phyloP scores from a whole-genome alignment of 2,888 invertebrate species.

The Monopis laevigella region DNA sequence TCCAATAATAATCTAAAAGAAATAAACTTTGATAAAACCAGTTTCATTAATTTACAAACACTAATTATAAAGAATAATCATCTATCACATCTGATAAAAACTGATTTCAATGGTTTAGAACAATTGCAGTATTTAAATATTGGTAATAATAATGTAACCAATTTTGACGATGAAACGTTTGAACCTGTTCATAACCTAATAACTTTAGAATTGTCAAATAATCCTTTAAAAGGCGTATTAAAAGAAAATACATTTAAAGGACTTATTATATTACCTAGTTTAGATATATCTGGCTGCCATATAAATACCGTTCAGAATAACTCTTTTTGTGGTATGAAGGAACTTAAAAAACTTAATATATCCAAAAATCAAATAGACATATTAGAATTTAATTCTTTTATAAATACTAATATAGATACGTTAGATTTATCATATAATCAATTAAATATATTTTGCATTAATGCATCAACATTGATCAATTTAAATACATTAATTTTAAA shows the following conservation, averaged over 20 bases:
- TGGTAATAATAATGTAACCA: conserved; percentile 35
- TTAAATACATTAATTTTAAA: conserved; percentile 30
- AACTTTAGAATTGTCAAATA: conserved; percentile 35
- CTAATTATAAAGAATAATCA: conserved; percentile 32
- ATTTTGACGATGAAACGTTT: conserved; percentile 32
- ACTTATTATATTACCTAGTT: conserved; percentile 30
- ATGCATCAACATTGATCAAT: conserved; percentile 30
- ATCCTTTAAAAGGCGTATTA: conserved; percentile 32
- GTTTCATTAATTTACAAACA: conserved; percentile 29
- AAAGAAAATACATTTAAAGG: conserved; percentile 35
- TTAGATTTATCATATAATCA: conserved; percentile 42
- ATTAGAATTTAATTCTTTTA: conserved; percentile 36
- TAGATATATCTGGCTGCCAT: conserved; percentile 36
- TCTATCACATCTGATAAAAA: conserved; percentile 28
- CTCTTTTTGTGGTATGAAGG: conserved; percentile 36
- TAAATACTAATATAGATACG: conserved; percentile 29
- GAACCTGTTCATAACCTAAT: conserved; percentile 27
- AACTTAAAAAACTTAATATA: conserved; percentile 34
- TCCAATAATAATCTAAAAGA: conserved; percentile 33
- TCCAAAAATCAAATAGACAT: conserved; percentile 32
- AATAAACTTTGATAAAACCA: conserved; percentile 33
- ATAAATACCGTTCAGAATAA: conserved; percentile 31
- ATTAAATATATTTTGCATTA: conserved; percentile 30
- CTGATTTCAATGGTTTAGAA: conserved; percentile 28
- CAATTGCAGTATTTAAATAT: conserved; percentile 35